These are phyloP conservation scores for Hirudo medicinalis DNA, from an alignment of 1,140 invertebrate species.

Conservation along the genomic window DNA sequence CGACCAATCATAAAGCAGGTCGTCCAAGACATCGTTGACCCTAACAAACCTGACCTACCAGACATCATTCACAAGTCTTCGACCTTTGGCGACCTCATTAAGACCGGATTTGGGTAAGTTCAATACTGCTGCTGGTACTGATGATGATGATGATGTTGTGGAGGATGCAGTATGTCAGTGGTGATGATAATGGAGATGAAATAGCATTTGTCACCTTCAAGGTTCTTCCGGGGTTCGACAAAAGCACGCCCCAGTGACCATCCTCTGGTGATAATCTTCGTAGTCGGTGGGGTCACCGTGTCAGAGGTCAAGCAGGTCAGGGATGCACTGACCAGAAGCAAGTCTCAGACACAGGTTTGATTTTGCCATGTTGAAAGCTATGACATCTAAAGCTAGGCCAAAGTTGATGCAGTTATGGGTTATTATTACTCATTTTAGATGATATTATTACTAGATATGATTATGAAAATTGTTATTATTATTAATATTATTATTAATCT, in stretches of 20 bases:
- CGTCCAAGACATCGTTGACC: slow-evolving; percentile 35
- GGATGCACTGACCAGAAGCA: slow-evolving; percentile 25
- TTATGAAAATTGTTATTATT: too few species aligned
- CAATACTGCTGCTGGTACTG: not conserved
- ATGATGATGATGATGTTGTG: too few species aligned
- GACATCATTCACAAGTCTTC: slow-evolving; percentile 39
- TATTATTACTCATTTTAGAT: too few species aligned
- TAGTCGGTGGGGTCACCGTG: slow-evolving; percentile 31
- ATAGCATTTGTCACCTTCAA: slow-evolving; percentile 18
- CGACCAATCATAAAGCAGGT: slow-evolving; percentile 35
- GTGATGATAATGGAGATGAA: too few species aligned
- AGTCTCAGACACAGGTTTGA: slow-evolving; percentile 25
- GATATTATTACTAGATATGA: too few species aligned
- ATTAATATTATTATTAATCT: not conserved
- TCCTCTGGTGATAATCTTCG: slow-evolving; percentile 30
- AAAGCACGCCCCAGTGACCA: slow-evolving; percentile 32
- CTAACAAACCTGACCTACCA: slow-evolving; percentile 32
- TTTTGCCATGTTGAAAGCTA: not conserved
- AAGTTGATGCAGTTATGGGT: not conserved
- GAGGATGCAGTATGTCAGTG: too few species aligned
- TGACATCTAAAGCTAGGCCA: too few species aligned
- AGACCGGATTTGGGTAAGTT: slow-evolving; percentile 41
- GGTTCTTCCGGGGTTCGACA: slow-evolving; percentile 30
- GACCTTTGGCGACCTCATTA: slow-evolving; percentile 39
- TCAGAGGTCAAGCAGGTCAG: slow-evolving; percentile 31